These are phyloP conservation scores for Tricholaema leucomelas DNA, from an alignment of 2,113 vertebrate species.

Conservation along the genomic window DNA sequence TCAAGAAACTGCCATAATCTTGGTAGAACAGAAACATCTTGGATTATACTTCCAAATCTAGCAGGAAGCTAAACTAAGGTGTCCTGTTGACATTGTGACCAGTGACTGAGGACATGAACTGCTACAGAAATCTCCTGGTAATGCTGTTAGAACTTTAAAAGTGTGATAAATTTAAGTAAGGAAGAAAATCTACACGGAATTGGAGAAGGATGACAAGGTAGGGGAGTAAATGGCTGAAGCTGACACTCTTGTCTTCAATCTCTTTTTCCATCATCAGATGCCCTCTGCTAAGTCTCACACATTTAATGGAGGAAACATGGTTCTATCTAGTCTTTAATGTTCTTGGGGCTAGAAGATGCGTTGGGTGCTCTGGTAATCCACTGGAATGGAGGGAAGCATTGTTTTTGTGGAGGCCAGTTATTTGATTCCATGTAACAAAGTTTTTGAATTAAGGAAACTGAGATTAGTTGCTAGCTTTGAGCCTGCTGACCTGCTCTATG, in stretches of 20 bases:
- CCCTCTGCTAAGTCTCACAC: background rate
- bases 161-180: background rate
- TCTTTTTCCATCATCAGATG: background rate
- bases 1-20: background rate
- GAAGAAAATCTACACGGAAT: background rate
- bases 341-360: background rate
- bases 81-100: background rate
- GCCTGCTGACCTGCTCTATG: background rate
- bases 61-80: background rate
- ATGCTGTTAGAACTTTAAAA: background rate
- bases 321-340: background rate
- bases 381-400: background rate
- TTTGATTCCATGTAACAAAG: background rate
- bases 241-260: background rate
- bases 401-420: background rate
- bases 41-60: background rate
- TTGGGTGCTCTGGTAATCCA: background rate
- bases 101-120: background rate
- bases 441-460: background rate
- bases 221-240: background rate
- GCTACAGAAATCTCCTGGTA: background rate
- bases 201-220: background rate
- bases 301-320: background rate
- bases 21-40: background rate
- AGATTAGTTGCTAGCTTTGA: background rate